A percentile compares a stretch with the other conserved stretches of the same genome.
Evolutionary conservation across 1,140 invertebrate species (phyloP).

Genomic region (Drosophila orena): DNA sequence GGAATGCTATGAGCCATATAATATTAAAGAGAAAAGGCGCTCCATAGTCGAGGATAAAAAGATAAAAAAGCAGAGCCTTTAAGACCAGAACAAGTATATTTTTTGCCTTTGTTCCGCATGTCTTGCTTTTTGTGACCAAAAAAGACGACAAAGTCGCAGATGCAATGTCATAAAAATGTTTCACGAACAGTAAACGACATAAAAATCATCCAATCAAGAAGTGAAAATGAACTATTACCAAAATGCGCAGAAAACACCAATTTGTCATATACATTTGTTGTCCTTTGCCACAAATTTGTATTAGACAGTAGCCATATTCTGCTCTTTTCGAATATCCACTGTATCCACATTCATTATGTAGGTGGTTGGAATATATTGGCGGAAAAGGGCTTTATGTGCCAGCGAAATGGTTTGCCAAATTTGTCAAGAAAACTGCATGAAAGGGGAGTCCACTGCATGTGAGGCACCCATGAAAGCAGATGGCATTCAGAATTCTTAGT

Average conservation of each 20-base stretch:
- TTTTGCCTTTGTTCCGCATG: conserved; percentile 18
- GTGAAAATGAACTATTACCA: background rate
- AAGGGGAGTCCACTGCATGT: background rate
- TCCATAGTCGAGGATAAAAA: background rate
- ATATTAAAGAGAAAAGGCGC: conserved; percentile 25
- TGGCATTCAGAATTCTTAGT: conserved; percentile 6
- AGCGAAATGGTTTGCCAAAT: conserved; percentile 36
- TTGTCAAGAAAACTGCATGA: conserved; percentile 19
- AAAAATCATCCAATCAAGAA: background rate
- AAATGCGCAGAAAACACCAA: background rate
- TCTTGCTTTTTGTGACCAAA: conserved; percentile 7
- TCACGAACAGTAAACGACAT: conserved; percentile 13
- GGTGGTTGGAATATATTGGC: conserved; percentile 32
- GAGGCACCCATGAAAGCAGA: conserved; percentile 18
- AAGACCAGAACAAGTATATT: conserved; percentile 14
- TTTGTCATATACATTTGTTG: too few species aligned
- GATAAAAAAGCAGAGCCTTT: conserved; percentile 14
- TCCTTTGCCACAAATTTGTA: too few species aligned
- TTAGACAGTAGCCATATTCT: too few species aligned
- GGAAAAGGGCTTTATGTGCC: conserved; percentile 25
- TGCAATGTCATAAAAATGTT: conserved; percentile 35
- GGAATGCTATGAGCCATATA: conserved; percentile 6
- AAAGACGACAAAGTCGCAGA: conserved; percentile 5
- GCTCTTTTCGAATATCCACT: background rate
- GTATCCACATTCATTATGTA: conserved; percentile 31